A percentile compares a stretch with the other conserved stretches of the same genome.
Conservation (phyloP, 2,888 invertebrate genomes). For the Chrysodeixis includens region DNA sequence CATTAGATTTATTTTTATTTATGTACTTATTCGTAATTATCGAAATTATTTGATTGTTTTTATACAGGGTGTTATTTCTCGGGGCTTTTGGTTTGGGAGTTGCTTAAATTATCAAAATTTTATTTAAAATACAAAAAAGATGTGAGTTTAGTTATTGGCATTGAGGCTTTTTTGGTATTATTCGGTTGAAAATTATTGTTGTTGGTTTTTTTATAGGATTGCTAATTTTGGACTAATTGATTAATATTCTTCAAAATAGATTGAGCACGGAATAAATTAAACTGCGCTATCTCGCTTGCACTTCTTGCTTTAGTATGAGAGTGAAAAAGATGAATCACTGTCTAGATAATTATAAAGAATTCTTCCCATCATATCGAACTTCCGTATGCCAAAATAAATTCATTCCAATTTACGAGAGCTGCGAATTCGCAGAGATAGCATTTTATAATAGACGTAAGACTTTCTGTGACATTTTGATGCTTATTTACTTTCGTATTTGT, state of each 20-base stretch:
- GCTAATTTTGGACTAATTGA: background rate
- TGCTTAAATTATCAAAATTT: background rate
- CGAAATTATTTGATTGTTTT: slow-evolving; percentile 1
- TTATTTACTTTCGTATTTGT: slow-evolving; percentile 27
- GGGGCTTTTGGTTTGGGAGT: background rate
- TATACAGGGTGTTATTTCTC: background rate
- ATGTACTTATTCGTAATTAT: background rate
- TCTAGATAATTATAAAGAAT: slow-evolving; percentile 25
- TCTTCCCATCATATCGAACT: slow-evolving; percentile 43
- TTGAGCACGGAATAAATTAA: no score
- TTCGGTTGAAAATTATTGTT: background rate
- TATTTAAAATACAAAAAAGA: background rate
- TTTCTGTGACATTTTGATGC: slow-evolving; percentile 28
- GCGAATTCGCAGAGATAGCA: slow-evolving; percentile 21
- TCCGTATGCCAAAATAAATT: slow-evolving; percentile 54
- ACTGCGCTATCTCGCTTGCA: background rate
- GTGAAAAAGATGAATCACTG: background rate
- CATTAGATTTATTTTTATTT: background rate
- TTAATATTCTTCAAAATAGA: background rate
- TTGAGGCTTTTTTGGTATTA: background rate
- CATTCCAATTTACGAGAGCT: slow-evolving; percentile 45
- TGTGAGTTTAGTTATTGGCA: background rate
- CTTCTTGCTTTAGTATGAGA: background rate
- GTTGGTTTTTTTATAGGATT: background rate
- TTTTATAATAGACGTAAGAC: slow-evolving; percentile 32